Evolutionary conservation across 1,140 invertebrate species (phyloP).

Genomic region (Heliothis virescens): DNA sequence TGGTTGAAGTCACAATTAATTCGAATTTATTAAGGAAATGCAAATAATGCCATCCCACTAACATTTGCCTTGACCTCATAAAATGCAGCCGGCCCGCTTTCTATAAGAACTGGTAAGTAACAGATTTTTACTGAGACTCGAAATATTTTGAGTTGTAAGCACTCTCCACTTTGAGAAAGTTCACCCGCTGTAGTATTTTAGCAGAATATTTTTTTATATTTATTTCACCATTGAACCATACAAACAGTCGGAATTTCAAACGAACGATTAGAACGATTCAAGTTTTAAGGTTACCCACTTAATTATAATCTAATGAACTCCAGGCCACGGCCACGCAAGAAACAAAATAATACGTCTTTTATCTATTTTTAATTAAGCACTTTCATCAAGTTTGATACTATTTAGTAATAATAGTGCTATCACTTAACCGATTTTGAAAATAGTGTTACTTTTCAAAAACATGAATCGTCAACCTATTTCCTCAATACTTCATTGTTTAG

Average conservation of each 20-base stretch:
- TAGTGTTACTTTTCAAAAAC: not conserved
- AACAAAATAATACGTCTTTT: not conserved
- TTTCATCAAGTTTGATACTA: not conserved
- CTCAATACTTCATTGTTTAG: too few species aligned
- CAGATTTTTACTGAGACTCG: not conserved
- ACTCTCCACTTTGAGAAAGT: conserved; percentile 28
- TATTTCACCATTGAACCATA: too few species aligned
- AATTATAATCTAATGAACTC: too few species aligned
- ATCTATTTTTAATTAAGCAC: conserved; percentile 2
- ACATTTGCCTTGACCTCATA: conserved; percentile 19
- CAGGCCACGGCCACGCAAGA: too few species aligned
- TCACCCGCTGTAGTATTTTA: not conserved
- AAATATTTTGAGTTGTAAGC: not conserved
- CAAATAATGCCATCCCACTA: conserved; percentile 22
- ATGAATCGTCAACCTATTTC: not conserved
- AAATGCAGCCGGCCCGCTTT: conserved; percentile 6
- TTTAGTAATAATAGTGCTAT: too few species aligned
- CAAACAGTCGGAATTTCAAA: too few species aligned
- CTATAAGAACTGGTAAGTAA: not conserved
- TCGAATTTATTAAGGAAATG: conserved; percentile 35
- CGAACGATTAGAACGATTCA: too few species aligned
- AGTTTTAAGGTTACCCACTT: too few species aligned
- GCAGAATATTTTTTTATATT: too few species aligned
- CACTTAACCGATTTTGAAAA: not conserved
- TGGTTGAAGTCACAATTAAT: conserved; percentile 26